phyloP scores from a whole-genome alignment of 2,113 vertebrate genomes.

The Mionectes macconnelli region DNA sequence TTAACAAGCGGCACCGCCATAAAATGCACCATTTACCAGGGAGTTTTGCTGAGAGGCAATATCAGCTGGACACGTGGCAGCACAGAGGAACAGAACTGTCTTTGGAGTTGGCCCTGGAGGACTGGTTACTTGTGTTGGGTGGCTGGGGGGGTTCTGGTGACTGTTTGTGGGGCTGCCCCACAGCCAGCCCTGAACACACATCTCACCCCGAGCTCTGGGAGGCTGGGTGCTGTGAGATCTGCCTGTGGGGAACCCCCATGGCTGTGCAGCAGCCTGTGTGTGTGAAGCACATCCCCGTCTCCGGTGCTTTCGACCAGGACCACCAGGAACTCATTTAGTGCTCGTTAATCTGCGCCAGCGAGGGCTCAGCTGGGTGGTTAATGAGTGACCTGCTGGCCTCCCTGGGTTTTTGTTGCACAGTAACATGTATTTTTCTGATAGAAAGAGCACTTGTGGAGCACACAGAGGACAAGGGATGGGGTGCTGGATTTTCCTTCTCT shows the following conservation, averaged over 20 bases:
- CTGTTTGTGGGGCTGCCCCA: background rate
- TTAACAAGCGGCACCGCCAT: fast-evolving
- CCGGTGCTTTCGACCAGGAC: background rate
- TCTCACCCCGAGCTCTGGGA: fast-evolving
- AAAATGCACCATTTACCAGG: background rate
- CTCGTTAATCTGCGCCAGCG: background rate
- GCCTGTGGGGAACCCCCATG: background rate
- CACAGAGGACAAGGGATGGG: background rate
- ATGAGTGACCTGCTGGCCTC: background rate
- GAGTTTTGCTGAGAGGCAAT: background rate
- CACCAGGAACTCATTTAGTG: fast-evolving
- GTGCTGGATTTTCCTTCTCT: background rate
- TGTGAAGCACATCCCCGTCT: fast-evolving
- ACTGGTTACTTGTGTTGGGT: fast-evolving
- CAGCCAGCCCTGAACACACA: fast-evolving
- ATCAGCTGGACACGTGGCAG: fast-evolving
- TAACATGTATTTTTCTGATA: background rate
- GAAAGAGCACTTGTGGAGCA: background rate
- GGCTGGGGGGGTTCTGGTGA: fast-evolving
- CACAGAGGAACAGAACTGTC: fast-evolving
- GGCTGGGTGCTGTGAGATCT: fast-evolving
- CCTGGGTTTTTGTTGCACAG: background rate
- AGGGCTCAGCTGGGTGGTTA: background rate
- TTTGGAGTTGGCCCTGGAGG: fast-evolving
- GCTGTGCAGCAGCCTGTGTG: fast-evolving